Evolutionary conservation across 2,797 vertebrate genomes (phyloP).

Genomic region (Acanthis flammea): DNA sequence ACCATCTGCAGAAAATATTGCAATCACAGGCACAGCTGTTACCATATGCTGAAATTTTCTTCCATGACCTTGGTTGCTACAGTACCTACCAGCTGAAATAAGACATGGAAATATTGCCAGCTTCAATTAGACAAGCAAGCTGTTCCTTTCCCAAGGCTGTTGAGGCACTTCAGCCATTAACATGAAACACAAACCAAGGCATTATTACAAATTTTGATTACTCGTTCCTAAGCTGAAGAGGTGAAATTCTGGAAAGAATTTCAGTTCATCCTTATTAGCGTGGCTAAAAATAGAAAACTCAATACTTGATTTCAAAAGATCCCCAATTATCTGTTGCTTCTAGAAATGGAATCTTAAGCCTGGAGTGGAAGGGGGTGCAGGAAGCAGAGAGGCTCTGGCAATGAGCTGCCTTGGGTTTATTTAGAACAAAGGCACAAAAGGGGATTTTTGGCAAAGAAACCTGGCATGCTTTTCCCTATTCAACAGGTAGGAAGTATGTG

Average conservation of each 20-base stretch:
- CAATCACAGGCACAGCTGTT: conserved; percentile 8
- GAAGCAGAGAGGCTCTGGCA: conserved; percentile 64
- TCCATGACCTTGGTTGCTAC: conserved; percentile 72
- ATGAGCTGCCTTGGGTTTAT: conserved; percentile 51
- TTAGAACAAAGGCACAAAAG: conserved; percentile 55
- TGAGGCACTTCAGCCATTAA: conserved; percentile 66
- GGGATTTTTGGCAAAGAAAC: conserved; percentile 46
- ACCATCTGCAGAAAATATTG: conserved; percentile 52
- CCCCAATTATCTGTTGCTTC: conserved; percentile 72
- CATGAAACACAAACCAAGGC: conserved; percentile 63
- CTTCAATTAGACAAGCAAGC: conserved; percentile 73
- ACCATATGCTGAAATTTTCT: conserved; percentile 61
- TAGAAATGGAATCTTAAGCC: conserved; percentile 68
- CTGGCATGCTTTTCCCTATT: conserved; percentile 41
- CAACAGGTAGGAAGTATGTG: conserved; percentile 69
- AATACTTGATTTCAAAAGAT: conserved; percentile 68
- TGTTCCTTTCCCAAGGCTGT: conserved; percentile 73
- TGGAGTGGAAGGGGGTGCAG: not conserved
- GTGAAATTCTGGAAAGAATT: conserved; percentile 73
- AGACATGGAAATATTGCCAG: conserved; percentile 69
- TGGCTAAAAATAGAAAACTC: conserved; percentile 68
- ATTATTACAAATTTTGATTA: conserved; percentile 70
- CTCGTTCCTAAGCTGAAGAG: conserved; percentile 68
- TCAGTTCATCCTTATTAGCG: conserved; percentile 63
- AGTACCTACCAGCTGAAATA: conserved; percentile 68